Evolutionary conservation across 2,113 vertebrate genomes (phyloP).

Genomic region (Candoia aspera): DNA sequence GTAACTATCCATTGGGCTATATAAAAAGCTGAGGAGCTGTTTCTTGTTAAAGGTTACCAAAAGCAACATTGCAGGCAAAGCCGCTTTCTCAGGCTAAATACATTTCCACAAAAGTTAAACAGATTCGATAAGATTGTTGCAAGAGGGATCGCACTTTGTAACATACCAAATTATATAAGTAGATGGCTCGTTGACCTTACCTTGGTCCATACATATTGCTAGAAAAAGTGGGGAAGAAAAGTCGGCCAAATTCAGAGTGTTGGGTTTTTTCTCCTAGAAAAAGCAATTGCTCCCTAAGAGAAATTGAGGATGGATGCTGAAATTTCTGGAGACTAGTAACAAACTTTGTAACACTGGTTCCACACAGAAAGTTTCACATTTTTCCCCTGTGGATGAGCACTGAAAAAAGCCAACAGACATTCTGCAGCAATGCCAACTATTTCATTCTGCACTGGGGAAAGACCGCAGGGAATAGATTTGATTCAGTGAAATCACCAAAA

Average conservation of each 20-base stretch:
- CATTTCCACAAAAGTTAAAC: neutral
- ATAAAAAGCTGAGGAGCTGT: neutral
- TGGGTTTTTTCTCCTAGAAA: neutral
- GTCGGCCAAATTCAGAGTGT: neutral
- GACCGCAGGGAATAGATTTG: neutral
- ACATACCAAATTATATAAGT: constrained; percentile 61
- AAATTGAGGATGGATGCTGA: neutral
- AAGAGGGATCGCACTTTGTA: neutral
- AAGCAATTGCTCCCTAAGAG: constrained; percentile 32
- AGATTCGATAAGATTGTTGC: neutral
- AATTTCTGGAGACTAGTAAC: neutral
- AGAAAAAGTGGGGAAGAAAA: constrained; percentile 29
- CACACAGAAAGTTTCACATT: neutral
- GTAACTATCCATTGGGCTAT: neutral
- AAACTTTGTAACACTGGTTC: neutral
- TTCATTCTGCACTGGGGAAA: neutral
- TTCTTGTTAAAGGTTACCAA: neutral
- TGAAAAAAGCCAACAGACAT: neutral
- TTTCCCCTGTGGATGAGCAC: rapidly evolving
- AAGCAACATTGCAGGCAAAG: neutral
- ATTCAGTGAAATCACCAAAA: neutral
- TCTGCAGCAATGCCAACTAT: neutral
- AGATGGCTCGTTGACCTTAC: constrained; percentile 40
- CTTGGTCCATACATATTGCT: constrained; percentile 55
- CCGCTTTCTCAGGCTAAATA: neutral